Conservation (phyloP, 2,888 invertebrate species). For the Brachypalpus laphriformis region DNA sequence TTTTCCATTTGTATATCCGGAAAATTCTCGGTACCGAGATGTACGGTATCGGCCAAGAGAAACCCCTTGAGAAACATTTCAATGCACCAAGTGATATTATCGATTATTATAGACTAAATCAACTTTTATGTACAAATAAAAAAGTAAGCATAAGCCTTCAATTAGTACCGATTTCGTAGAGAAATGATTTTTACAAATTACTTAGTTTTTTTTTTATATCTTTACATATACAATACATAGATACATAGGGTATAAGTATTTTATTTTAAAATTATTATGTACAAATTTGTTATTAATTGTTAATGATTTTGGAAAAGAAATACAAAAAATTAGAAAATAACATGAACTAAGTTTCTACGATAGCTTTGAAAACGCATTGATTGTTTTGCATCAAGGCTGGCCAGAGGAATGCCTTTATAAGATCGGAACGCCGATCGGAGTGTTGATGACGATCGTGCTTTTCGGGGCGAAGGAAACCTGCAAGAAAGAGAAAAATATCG, state of each 20-base stretch:
- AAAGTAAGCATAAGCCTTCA: constrained; percentile 78
- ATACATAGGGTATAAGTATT: constrained; percentile 17
- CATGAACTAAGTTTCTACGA: constrained; percentile 89
- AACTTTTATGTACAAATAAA: constrained; percentile 81
- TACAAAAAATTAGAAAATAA: constrained; percentile 2
- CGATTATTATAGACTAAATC: constrained; percentile 80
- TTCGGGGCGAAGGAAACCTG: constrained; percentile 88
- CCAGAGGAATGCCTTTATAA: constrained; percentile 93
- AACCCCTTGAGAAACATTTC: constrained; percentile 80
- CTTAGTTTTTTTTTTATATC: background rate
- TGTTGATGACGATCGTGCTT: constrained; percentile 91
- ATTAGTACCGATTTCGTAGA: constrained; percentile 78
- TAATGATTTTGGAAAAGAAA: constrained; percentile 29
- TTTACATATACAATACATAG: constrained; percentile 10
- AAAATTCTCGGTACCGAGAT: constrained; percentile 78
- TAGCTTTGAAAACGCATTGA: constrained; percentile 92
- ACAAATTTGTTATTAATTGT: constrained; percentile 63
- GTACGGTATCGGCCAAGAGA: constrained; percentile 80
- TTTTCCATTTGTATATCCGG: constrained; percentile 81
- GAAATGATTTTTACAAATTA: background rate
- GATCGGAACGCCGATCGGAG: constrained; percentile 89
- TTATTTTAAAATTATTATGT: constrained; percentile 55
- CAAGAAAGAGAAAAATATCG: constrained; percentile 54
- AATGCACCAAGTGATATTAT: constrained; percentile 80
- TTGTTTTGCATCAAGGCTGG: constrained; percentile 91